Percentiles rank a stretch among this genome's conserved stretches.
Conservation (phyloP, 2,797 vertebrate genomes). For the Erethizon dorsatum region DNA sequence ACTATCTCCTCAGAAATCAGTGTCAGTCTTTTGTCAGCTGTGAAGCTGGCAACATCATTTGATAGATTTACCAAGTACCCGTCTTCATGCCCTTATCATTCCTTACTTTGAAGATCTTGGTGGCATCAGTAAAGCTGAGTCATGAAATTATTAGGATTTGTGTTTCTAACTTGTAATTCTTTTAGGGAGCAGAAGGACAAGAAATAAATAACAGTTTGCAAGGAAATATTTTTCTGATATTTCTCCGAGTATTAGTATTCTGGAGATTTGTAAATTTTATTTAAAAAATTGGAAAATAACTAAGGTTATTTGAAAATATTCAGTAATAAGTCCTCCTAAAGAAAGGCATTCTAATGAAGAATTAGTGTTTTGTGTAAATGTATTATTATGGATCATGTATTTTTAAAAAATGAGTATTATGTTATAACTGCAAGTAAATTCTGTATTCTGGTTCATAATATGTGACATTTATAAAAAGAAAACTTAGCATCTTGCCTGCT, state of each 20-base stretch:
- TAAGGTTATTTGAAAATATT: slow-evolving; percentile 68
- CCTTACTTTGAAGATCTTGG: background rate
- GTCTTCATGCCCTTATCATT: background rate
- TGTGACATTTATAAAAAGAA: slow-evolving; percentile 31
- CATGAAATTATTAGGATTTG: background rate
- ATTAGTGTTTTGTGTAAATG: background rate
- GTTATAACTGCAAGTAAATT: slow-evolving; percentile 1
- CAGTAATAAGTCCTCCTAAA: background rate
- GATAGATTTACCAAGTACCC: background rate
- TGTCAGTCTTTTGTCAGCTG: background rate
- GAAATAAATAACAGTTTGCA: background rate
- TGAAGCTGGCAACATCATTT: background rate
- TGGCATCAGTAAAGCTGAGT: background rate
- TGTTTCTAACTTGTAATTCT: background rate
- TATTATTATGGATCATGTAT: slow-evolving; percentile 49
- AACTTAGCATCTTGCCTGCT: background rate
- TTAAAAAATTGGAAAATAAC: slow-evolving; percentile 30
- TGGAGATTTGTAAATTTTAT: slow-evolving; percentile 26
- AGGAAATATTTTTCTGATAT: background rate
- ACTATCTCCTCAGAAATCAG: background rate
- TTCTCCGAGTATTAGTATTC: background rate
- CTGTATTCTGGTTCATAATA: slow-evolving; percentile 41
- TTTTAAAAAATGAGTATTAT: slow-evolving; percentile 46
- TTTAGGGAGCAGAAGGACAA: background rate
- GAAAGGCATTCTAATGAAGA: background rate